Evolutionary conservation across 2,797 vertebrate species (phyloP).

Genomic region (Todus mexicanus): DNA sequence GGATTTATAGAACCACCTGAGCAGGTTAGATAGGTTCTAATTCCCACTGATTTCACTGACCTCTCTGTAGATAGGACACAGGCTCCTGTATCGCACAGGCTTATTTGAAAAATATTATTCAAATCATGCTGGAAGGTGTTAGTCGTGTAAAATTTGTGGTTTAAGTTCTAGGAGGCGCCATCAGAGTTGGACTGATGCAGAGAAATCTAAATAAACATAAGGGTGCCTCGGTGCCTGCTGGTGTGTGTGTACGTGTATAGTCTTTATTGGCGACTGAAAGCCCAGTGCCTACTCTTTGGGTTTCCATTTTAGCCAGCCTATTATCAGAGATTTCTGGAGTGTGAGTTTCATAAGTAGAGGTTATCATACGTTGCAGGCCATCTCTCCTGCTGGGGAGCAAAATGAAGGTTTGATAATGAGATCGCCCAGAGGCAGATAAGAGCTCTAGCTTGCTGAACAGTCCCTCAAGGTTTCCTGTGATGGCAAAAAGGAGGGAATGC

Average conservation of each 20-base stretch:
- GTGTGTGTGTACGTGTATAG: background rate
- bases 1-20: conserved; percentile 52
- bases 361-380: conserved; percentile 75
- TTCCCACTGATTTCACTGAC: conserved; percentile 41
- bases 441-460: conserved; percentile 68
- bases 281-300: conserved; percentile 53
- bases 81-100: background rate
- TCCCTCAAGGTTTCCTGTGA: conserved; percentile 68
- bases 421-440: conserved; percentile 72
- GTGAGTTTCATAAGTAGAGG: conserved; percentile 75
- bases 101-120: background rate
- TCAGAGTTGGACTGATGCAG: background rate
- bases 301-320: conserved; percentile 64
- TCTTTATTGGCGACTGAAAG: conserved; percentile 29
- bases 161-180: background rate
- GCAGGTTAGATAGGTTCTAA: conserved; percentile 38
- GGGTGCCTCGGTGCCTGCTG: background rate
- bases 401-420: conserved; percentile 69
- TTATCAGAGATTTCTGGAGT: conserved; percentile 72
- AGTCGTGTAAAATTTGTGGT: background rate
- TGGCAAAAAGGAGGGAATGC: conserved; percentile 61
- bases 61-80: background rate
- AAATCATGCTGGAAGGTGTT: background rate
- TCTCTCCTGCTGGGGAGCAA: conserved; percentile 72
- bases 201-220: conserved; percentile 3